phyloP scores from a whole-genome alignment of 2,113 vertebrate genomes.

The Ornithorhynchus anatinus region DNA sequence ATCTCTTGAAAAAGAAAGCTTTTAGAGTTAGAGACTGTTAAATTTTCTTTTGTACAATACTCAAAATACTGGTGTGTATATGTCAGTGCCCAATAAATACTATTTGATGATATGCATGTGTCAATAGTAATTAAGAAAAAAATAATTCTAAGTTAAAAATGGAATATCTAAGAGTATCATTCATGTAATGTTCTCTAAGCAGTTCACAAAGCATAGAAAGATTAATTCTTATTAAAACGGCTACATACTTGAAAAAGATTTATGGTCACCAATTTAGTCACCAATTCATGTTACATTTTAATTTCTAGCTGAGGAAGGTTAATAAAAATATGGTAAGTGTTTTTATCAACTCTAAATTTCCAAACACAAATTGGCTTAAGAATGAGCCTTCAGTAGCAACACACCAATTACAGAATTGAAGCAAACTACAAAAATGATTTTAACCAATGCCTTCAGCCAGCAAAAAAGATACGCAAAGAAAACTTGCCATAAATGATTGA shows the following conservation, averaged over 20 bases:
- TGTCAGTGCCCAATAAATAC: neutral
- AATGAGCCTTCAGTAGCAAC: slow-evolving; percentile 9
- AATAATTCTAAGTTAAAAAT: too few relatives aligned
- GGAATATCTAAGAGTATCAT: neutral
- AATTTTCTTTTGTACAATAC: too few relatives aligned
- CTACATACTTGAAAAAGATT: slow-evolving; percentile 2
- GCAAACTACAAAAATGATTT: slow-evolving; percentile 36
- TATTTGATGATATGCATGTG: too few relatives aligned
- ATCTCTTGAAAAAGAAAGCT: neutral
- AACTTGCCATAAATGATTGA: slow-evolving; percentile 3
- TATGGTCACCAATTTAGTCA: too few relatives aligned
- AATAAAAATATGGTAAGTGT: too few relatives aligned
- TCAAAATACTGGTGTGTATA: neutral
- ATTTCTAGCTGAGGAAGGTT: too few relatives aligned
- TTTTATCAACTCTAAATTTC: slow-evolving; percentile 48
- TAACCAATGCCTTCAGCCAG: slow-evolving; percentile 45
- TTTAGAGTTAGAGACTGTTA: too few relatives aligned
- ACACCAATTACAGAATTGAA: slow-evolving; percentile 27
- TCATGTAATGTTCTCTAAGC: neutral
- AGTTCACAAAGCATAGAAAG: neutral
- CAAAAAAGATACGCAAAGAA: too few relatives aligned
- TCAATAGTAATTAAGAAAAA: too few relatives aligned
- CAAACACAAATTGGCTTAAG: slow-evolving; percentile 50
- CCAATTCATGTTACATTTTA: too few relatives aligned
- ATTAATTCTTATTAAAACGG: neutral